Base-by-base conservation (phyloP, 2,113 vertebrate species). In the Lathamus discolor region DNA sequence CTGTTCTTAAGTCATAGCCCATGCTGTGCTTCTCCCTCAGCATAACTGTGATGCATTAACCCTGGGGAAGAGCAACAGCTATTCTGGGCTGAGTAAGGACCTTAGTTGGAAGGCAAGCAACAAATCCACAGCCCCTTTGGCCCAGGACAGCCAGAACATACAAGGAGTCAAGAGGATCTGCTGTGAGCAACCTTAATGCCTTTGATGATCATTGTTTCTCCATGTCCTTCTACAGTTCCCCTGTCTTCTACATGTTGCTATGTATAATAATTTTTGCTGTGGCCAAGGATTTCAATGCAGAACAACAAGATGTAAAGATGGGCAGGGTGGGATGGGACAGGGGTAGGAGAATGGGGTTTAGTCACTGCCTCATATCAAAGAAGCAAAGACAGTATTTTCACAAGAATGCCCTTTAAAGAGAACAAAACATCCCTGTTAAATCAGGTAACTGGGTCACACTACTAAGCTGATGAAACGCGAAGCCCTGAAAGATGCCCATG, bases 21-120 rank as follows among this genome's bases (percentile, higher is more conserved):
- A 12, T 18, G 33, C 27, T 41, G 29, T 27, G 52, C 29, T 68
- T 70, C 76, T 80, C 55, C 39, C 17, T 44, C 55, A 83, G 51
- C 35, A 7, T 8, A 55, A 79, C 22, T 1, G 1, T 0, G 0
- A 54, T 39, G n/a, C 18, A 11, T 27, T 39, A 41, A 75, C 25
- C 31, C 33, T 4, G 4, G 41, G n/a, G 17, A 83, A 87, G 41
- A 72, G 59, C 39, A 39, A 43, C n/a, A 54, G 68, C 63, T 57
- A 10, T 41, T 46, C 57, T 66, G 33, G 46, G 46, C 46, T 31
- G 20, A 78, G 33, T 22, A 39, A 86, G 35, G 46, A 57, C 33
- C 3, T 15, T 13, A 75, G n/a, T 1, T 51, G 62, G 59, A 44
- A 49, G 10, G 29, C 12, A 61, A 10, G 5, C 10, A 57, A 43